These are phyloP conservation scores for Chunga burmeisteri DNA, from an alignment of 2,113 vertebrate species.

Conservation along the genomic window DNA sequence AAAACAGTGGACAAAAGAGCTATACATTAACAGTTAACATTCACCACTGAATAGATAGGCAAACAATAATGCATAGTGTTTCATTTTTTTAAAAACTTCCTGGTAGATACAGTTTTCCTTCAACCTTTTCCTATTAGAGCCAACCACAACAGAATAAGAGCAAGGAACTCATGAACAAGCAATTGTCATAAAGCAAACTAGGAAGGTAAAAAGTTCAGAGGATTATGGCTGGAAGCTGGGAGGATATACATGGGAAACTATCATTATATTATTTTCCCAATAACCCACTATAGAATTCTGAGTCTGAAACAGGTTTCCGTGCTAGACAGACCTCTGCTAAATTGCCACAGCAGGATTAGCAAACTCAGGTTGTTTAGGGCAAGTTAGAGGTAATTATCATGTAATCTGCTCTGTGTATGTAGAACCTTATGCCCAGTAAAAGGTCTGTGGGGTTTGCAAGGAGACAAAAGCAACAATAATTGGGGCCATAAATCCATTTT, in stretches of 20 bases:
- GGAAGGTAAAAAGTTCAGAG: slow-evolving; percentile 60
- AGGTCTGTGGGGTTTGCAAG: not conserved
- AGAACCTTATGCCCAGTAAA: not conserved
- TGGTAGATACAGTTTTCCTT: not conserved
- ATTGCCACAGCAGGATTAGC: not conserved
- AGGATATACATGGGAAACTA: slow-evolving; percentile 4
- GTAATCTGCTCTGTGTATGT: not conserved
- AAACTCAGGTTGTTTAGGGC: not conserved
- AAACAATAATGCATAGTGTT: slow-evolving; percentile 40
- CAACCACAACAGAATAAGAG: slow-evolving; percentile 2
- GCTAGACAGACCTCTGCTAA: not conserved
- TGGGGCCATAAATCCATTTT: not conserved
- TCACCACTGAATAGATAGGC: not conserved
- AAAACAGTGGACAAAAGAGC: slow-evolving; percentile 13
- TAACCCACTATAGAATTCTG: not conserved
- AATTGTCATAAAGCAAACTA: not conserved
- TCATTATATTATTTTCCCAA: slow-evolving; percentile 13
- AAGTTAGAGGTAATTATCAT: not conserved
- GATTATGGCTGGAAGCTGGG: slow-evolving; percentile 37
- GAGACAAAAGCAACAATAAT: not conserved
- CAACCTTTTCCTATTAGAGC: not conserved
- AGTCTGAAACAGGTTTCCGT: not conserved
- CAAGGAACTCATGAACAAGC: slow-evolving; percentile 5
- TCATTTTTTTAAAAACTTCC: slow-evolving; percentile 4
- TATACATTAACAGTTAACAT: not conserved